Percentiles rank a stretch among this genome's conserved stretches.
phyloP scores from a whole-genome alignment of 2,888 invertebrate genomes.

The Trichogramma evanescens region DNA sequence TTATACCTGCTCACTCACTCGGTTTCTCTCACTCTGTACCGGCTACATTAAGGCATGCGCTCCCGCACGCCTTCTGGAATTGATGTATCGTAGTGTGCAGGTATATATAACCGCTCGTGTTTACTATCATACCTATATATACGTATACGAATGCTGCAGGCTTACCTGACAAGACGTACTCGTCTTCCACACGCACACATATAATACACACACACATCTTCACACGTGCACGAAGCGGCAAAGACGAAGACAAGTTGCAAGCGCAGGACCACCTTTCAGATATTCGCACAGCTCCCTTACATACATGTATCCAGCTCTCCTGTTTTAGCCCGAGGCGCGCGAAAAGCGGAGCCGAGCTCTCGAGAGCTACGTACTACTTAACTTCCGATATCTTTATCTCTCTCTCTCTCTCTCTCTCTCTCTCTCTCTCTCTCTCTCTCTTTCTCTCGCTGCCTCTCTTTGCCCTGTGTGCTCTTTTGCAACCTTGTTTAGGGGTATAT shows the following conservation, averaged over 20 bases:
- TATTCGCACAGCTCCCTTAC: too few relatives aligned
- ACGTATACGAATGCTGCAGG: too few relatives aligned
- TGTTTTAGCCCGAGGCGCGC: too few relatives aligned
- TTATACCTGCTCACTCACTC: background rate
- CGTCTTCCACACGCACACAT: constrained; percentile 6
- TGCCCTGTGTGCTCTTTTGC: background rate
- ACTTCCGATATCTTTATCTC: background rate
- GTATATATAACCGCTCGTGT: constrained; percentile 34
- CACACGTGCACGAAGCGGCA: too few relatives aligned
- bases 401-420: background rate
- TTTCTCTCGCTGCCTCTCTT: background rate
- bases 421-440: background rate
- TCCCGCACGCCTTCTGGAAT: constrained; percentile 40
- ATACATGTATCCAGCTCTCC: too few relatives aligned
- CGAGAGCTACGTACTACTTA: too few relatives aligned
- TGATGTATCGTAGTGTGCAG: constrained; percentile 47
- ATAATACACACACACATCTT: background rate
- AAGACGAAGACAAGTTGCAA: too few relatives aligned
- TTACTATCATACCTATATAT: constrained; percentile 10
- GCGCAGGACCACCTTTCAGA: too few relatives aligned
- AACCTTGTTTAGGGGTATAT: too few relatives aligned
- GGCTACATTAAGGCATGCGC: constrained; percentile 41
- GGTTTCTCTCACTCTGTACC: constrained; percentile 1
- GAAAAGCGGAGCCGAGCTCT: too few relatives aligned
- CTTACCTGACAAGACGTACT: too few relatives aligned